Base-by-base conservation (phyloP, 1,140 invertebrate genomes). In the Papilio xuthus region DNA sequence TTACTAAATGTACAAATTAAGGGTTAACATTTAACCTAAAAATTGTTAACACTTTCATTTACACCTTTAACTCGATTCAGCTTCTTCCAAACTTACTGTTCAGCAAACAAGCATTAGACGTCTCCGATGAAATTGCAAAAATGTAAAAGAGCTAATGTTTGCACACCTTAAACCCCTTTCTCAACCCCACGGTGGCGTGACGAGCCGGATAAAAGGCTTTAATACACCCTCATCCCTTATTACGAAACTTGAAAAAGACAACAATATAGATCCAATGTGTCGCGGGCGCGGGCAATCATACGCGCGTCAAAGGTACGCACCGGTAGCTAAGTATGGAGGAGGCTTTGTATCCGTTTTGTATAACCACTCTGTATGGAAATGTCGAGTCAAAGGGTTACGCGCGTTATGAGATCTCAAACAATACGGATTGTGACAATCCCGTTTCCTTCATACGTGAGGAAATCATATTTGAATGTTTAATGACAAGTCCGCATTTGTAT, bases 71-170 rank as follows among this genome's bases (percentile, higher is more conserved):
- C 71, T 73, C 42, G 71, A 73, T 73, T 73, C 71, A 18, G 71
- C 23, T 73, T 26, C 32, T 56, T 23, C 79, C 81, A 80, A 89
- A 87, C 80, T 83, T 76, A 82, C 83, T 78, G 15, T 28, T 86
- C 85, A 81, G 88, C 82, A 91, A 92, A 92, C 91, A 92, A 84
- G 83, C 88, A 88, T 89, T 84, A 90, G 88, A 86, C 86, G 89
- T 87, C 90, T 86, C 89, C 81, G 87, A 87, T 92, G 92, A 93
- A 93, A 93, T 93, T 93, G 92, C 92, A 93, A 93, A 93, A 93
- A 94, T 94, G 90, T 94, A 91, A 94, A 94, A 91, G 92, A 94
- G 92, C 90, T 94, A 94, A 94, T 94, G 91, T 94, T 94, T 94
- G 89, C 90, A 89, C 92, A 94, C 92, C 92, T 93, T 93, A 92